Evolutionary conservation across 2,797 vertebrate species (phyloP).

Genomic region (Micropoecilia bifurca): DNA sequence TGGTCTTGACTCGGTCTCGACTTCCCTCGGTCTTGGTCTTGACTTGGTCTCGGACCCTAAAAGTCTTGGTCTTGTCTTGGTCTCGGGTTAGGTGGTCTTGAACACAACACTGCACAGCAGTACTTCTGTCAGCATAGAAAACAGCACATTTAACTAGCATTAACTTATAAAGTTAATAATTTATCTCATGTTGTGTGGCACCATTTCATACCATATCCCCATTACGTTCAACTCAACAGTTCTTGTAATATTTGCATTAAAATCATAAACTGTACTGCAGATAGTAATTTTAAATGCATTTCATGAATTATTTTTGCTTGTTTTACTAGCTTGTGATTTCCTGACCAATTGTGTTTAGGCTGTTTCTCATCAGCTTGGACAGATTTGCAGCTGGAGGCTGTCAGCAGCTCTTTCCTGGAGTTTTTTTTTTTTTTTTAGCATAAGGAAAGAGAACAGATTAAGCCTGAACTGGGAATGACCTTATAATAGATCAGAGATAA

Average conservation of each 20-base stretch:
- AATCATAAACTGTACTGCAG: background rate
- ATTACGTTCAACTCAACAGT: background rate
- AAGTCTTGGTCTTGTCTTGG: too few relatives aligned
- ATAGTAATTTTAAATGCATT: background rate
- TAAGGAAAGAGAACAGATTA: background rate
- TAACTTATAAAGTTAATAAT: background rate
- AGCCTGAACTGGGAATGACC: constrained; percentile 9
- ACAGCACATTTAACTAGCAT: background rate
- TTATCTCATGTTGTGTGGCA: background rate
- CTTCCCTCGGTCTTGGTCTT: too few relatives aligned
- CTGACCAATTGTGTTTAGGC: background rate
- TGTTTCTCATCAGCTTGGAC: background rate
- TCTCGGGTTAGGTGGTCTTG: too few relatives aligned
- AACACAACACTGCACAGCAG: too few relatives aligned
- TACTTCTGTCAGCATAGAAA: background rate
- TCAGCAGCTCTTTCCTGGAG: background rate
- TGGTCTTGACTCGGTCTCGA: too few relatives aligned
- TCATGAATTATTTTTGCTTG: background rate
- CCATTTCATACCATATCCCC: background rate
- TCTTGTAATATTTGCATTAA: background rate
- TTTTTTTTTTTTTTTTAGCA: background rate
- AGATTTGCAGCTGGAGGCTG: constrained; percentile 19
- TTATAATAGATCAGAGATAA: constrained; percentile 11
- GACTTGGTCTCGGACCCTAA: too few relatives aligned
- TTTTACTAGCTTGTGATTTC: background rate